A percentile compares a stretch with the other conserved stretches of the same genome.
Conservation (phyloP, 2,888 invertebrate species). For the Achlya flavicornis region DNA sequence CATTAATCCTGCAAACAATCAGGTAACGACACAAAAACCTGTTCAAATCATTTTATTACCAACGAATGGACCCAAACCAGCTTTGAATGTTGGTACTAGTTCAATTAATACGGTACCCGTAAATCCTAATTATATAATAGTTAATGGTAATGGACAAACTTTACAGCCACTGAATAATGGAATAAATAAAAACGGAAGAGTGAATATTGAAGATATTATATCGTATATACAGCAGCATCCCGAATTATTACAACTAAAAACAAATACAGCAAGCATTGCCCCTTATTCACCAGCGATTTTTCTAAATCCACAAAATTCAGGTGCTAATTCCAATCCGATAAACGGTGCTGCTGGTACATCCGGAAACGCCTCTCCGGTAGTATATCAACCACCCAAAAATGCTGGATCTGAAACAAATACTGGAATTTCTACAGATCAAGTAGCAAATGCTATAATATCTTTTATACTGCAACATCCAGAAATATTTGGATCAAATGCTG, state of each 20-base stretch:
- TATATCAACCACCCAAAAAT: neutral
- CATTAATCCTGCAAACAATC: neutral
- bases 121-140: neutral
- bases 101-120: neutral
- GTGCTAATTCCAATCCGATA: neutral
- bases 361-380: neutral
- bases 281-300: neutral
- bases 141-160: neutral
- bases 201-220: neutral
- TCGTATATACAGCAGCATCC: conserved; percentile 1
- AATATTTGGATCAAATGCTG: neutral
- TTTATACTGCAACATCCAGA: neutral
- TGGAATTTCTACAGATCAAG: neutral
- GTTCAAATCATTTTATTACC: neutral
- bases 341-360: neutral
- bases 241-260: neutral
- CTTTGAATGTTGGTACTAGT: neutral
- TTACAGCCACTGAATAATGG: neutral
- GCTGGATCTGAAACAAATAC: neutral
- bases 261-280: neutral
- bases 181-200: neutral
- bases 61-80: neutral
- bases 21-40: neutral
- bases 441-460: neutral
- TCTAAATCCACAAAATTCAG: neutral